These are phyloP conservation scores for Dendrocincla tyrannina DNA, from an alignment of 2,797 vertebrate genomes.

Conservation along the genomic window DNA sequence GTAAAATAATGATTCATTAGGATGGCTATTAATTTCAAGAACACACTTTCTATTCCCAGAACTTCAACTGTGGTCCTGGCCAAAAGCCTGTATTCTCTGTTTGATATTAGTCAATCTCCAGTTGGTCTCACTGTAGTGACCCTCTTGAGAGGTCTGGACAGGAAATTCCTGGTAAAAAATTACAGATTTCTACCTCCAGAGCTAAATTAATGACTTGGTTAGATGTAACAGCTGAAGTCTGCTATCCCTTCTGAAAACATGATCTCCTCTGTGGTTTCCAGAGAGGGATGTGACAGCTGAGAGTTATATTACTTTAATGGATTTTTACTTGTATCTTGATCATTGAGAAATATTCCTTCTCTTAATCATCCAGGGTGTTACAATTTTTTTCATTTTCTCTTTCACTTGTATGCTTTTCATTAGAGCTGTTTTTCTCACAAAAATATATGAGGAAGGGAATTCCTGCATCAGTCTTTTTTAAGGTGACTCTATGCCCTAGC, in stretches of 20 bases:
- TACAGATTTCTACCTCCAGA: not conserved
- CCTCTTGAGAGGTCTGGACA: not conserved
- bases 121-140: not conserved
- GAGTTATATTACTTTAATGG: not conserved
- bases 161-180: not conserved
- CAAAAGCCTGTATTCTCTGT: not conserved
- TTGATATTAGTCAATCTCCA: not conserved
- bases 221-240: not conserved
- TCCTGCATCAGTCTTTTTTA: not conserved
- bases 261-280: not conserved
- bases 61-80: not conserved
- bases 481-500: not conserved
- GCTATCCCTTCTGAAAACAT: not conserved
- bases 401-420: not conserved
- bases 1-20: not conserved
- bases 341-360: not conserved
- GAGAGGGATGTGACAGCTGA: not conserved
- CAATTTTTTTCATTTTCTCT: not conserved
- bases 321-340: not conserved
- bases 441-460: not conserved
- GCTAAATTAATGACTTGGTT: not conserved
- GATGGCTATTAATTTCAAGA: not conserved
- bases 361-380: not conserved
- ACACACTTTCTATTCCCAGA: not conserved
- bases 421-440: not conserved